phyloP scores from a whole-genome alignment of 1,140 invertebrate species.

The Probaryconus sp. region DNA sequence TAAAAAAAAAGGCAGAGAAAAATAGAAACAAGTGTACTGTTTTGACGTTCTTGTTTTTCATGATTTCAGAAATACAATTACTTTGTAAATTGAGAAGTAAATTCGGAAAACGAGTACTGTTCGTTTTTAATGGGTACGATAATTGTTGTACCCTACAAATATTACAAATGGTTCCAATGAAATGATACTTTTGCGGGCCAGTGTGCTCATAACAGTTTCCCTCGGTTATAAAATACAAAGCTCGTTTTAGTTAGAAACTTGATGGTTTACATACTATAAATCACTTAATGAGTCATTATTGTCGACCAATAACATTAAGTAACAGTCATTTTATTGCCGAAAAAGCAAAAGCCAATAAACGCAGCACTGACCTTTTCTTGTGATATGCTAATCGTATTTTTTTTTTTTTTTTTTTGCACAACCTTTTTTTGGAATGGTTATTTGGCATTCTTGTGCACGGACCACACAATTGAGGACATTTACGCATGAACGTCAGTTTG shows the following conservation, averaged over 20 bases:
- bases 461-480: conserved; percentile 3
- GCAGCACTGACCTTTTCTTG: conserved; percentile 19
- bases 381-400: conserved; percentile 27
- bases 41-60: too few species aligned
- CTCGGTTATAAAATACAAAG: conserved; percentile 28
- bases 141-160: too few species aligned
- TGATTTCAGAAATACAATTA: too few species aligned
- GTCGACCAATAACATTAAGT: conserved; percentile 38
- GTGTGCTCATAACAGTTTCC: conserved; percentile 17
- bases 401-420: too few species aligned
- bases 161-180: too few species aligned
- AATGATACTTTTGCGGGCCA: too few species aligned
- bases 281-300: conserved; percentile 29
- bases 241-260: conserved; percentile 18
- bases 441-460: conserved; percentile 14
- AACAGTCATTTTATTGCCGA: conserved; percentile 30
- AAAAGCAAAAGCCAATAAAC: conserved; percentile 20
- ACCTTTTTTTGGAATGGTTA: conserved; percentile 21
- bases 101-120: too few species aligned
- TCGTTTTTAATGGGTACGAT: too few species aligned
- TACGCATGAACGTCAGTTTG: not conserved
- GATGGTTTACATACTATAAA: conserved; percentile 10
- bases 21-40: too few species aligned
- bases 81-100: too few species aligned
- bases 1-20: too few species aligned